phyloP scores from a whole-genome alignment of 1,140 invertebrate genomes.

The Drosophila orena region DNA sequence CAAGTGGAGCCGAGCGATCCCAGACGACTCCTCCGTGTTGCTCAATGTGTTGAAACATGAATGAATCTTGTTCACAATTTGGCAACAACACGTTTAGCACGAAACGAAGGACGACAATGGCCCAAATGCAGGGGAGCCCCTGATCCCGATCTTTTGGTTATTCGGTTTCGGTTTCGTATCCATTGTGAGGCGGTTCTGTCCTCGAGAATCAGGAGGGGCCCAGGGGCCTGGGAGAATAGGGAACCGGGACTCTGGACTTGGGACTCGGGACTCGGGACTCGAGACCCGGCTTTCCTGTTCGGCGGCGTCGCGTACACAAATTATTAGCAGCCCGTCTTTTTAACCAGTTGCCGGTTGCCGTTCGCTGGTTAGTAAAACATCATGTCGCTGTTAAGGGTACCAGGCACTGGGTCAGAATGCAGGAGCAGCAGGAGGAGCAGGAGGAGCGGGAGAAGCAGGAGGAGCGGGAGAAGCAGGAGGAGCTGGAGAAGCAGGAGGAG shows the following conservation, averaged over 20 bases:
- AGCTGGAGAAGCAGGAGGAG: too few relatives aligned
- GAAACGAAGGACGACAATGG: constrained; percentile 81
- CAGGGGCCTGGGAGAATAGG: background rate
- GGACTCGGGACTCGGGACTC: constrained; percentile 16
- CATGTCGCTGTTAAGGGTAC: constrained; percentile 77
- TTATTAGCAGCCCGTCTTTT: constrained; percentile 69
- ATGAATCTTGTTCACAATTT: constrained; percentile 83
- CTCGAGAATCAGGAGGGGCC: background rate
- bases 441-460: too few relatives aligned
- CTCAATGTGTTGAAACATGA: constrained; percentile 82
- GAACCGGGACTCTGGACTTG: background rate
- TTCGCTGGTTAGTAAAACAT: constrained; percentile 79
- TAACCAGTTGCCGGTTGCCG: constrained; percentile 37
- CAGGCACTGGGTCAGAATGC: constrained; percentile 51
- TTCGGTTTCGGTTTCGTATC: constrained; percentile 3
- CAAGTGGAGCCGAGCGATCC: background rate
- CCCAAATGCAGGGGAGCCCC: constrained; percentile 3
- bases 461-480: background rate
- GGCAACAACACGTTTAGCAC: constrained; percentile 82
- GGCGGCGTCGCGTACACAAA: constrained; percentile 73
- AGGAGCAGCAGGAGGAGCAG: background rate
- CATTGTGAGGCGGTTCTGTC: constrained; percentile 38
- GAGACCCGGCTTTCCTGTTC: constrained; percentile 19
- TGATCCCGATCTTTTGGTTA: constrained; percentile 10
- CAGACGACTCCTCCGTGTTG: constrained; percentile 48